Evolutionary conservation across 2,888 invertebrate genomes (phyloP).

Genomic region (Nasonovia ribisnigri): DNA sequence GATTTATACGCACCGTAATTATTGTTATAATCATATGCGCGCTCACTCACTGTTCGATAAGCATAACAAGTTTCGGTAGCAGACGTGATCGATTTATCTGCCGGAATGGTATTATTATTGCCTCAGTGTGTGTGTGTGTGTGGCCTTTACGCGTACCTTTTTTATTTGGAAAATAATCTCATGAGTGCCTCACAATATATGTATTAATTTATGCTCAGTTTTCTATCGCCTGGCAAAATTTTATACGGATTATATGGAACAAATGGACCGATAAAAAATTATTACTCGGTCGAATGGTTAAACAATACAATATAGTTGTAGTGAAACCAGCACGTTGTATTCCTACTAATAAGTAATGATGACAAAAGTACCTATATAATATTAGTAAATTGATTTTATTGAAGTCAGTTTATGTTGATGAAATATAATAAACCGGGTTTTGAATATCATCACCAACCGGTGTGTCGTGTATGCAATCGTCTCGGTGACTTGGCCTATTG

Average conservation of each 20-base stretch:
- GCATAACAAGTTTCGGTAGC: slow-evolving; percentile 60
- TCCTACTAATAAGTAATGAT: not conserved
- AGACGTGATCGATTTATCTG: slow-evolving; percentile 48
- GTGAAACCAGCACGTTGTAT: not conserved
- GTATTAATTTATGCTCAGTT: not conserved
- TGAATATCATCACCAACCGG: not conserved
- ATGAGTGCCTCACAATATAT: not conserved
- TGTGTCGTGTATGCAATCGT: not conserved
- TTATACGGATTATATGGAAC: not conserved
- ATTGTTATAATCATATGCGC: slow-evolving; percentile 23
- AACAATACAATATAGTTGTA: not conserved
- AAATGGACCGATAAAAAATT: not conserved
- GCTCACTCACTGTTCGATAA: slow-evolving; percentile 17
- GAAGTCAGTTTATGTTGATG: not conserved
- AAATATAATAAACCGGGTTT: not conserved
- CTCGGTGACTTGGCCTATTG: not conserved
- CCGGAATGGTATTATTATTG: not conserved
- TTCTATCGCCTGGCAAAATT: not conserved
- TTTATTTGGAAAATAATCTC: not conserved
- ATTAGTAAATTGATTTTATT: not conserved
- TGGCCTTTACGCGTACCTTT: not conserved
- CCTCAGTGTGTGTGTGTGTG: not conserved
- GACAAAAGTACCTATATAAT: not conserved
- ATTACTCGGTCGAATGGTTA: not conserved
- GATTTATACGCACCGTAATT: not conserved